phyloP scores from a whole-genome alignment of 2,888 invertebrate species.

The Eumacrocentrus americanus region DNA sequence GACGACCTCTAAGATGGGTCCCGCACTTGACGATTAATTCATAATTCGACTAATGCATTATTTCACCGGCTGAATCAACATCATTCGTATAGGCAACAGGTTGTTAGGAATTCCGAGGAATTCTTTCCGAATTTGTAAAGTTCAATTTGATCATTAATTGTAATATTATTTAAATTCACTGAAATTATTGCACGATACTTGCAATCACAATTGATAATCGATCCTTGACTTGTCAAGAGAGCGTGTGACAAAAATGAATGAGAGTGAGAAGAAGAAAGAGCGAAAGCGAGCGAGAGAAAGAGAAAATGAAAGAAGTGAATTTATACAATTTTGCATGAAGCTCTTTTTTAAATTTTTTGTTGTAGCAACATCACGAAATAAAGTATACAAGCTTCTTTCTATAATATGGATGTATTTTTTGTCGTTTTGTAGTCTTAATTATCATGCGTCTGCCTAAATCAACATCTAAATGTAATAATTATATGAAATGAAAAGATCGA shows the following conservation, averaged over 20 bases:
- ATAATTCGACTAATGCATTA: too few species aligned
- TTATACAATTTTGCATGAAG: slow-evolving; percentile 51
- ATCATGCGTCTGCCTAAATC: background rate
- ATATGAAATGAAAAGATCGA: slow-evolving; percentile 5
- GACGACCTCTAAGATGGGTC: too few species aligned
- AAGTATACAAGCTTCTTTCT: slow-evolving; percentile 51
- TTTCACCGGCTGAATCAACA: too few species aligned
- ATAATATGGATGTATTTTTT: slow-evolving; percentile 27
- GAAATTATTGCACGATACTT: too few species aligned
- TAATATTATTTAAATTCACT: too few species aligned
- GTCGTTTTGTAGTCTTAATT: background rate
- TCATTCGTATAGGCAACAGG: too few species aligned
- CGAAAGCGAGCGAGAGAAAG: slow-evolving; percentile 24
- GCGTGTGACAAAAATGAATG: slow-evolving; percentile 27
- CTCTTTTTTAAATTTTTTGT: slow-evolving; percentile 52
- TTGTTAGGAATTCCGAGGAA: too few species aligned
- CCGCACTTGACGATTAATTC: slow-evolving; percentile 31
- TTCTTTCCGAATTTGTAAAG: too few species aligned
- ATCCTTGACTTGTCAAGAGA: slow-evolving; percentile 44
- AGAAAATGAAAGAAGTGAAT: slow-evolving; percentile 30
- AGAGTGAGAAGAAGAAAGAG: slow-evolving; percentile 25
- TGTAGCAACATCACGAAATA: slow-evolving; percentile 52
- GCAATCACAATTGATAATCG: too few species aligned
- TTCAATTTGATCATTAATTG: too few species aligned
- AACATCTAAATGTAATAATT: background rate